Evolutionary conservation across 2,113 vertebrate genomes (phyloP), one percentile per base, ranked within the genome.

Genomic region (Cyrtonyx montezumae): DNA sequence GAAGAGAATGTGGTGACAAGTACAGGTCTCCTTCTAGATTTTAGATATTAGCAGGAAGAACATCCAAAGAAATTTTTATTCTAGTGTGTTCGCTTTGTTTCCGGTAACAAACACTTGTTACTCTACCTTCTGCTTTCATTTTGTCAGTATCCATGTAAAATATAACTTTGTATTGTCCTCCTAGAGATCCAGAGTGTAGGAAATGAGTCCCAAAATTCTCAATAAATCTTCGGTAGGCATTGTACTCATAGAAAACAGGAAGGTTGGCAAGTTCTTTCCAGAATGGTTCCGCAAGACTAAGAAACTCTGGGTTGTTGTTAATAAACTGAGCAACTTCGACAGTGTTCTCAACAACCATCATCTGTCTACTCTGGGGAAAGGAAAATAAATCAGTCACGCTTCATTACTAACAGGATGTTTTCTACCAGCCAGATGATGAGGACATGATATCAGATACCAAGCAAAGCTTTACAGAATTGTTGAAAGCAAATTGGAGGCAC

Each of bases 311-410:
- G 32, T 94, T 98, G 13, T 98, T 98, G 95, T 99, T 99, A 95
- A 98, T 98, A 95, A 99, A 99, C 87, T 99, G 98, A 87, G 98
- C 99, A 95, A 99, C 98, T 96, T 99, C 98, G 94, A 99, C 98
- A 17, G 78, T 97, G 79, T 99, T 99, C 97, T 98, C 98, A 91
- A 99, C 59, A 94, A 99, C 97, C 96, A 99, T 88, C 34, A 99
- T 84, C 34, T 97, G 98, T 88, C 98, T 92, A 65, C 97, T 98
- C 99, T 99, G 86, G 8, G 4, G 74, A 66, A 75, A 81, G 58
- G 62, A 93, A 79, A 95, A 95, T 42, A 45, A 8, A 9, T 88
- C 55, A 73, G 66, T 76, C 69, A 78, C 37, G 40, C 5, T 68
- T 36, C 16, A 10, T 42, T 28, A 56, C 30, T 45, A 8, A 53